Evolutionary conservation across 1,140 invertebrate genomes (phyloP).

Genomic region (Penaeus chinensis): DNA sequence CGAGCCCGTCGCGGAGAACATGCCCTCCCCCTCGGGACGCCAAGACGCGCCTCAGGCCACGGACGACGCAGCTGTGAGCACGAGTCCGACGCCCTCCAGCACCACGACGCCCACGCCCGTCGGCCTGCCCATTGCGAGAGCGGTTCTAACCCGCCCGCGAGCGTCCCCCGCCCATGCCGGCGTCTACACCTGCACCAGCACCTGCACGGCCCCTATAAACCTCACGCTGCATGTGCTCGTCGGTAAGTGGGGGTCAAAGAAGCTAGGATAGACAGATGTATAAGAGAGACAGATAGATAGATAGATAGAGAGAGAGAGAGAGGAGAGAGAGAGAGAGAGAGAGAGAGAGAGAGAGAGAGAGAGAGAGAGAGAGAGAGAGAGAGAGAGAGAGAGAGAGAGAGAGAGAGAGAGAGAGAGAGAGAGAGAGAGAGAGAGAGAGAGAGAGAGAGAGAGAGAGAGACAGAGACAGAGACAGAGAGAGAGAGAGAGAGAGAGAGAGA

Average conservation of each 20-base stretch:
- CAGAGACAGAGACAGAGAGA: too few relatives aligned
- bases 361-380: neutral
- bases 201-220: constrained; percentile 45
- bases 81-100: neutral
- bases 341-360: neutral
- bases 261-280: neutral
- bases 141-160: constrained; percentile 29
- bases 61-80: neutral
- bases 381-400: neutral
- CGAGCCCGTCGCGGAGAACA: neutral
- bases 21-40: neutral
- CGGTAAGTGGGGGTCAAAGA: constrained; percentile 16
- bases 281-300: neutral
- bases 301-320: neutral
- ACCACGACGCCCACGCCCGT: constrained; percentile 39
- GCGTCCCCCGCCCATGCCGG: constrained; percentile 45
- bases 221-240: constrained; percentile 50
- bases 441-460: neutral
- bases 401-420: neutral
- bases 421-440: neutral
- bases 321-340: neutral
- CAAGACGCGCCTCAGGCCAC: neutral
- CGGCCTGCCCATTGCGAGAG: constrained; percentile 48
- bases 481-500: too few relatives aligned
- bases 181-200: constrained; percentile 48